phyloP scores from a whole-genome alignment of 2,888 invertebrate species.

The Calameuta pallipes region DNA sequence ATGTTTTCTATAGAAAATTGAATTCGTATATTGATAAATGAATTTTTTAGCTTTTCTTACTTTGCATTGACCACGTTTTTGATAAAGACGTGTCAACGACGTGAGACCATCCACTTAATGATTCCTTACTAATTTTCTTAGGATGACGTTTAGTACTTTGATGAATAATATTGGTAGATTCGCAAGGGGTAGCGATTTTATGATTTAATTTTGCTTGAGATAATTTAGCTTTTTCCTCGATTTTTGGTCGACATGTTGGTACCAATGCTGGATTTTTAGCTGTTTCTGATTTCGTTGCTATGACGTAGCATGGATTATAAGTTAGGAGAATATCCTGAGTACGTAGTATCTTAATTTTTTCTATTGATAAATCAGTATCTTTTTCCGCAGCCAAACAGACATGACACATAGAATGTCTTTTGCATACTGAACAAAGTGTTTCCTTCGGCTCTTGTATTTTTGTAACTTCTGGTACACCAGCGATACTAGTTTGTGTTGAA shows the following conservation, averaged over 20 bases:
- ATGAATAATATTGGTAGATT: background rate
- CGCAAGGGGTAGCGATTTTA: background rate
- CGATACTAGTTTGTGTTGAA: constrained; percentile 39
- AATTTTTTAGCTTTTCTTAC: background rate
- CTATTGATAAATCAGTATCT: background rate
- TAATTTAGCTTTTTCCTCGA: background rate
- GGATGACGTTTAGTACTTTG: background rate
- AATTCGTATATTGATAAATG: background rate
- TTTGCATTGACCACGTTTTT: constrained; percentile 23
- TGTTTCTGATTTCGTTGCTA: constrained; percentile 25
- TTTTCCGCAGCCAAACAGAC: constrained; percentile 23
- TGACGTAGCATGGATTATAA: constrained; percentile 40
- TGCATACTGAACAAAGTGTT: constrained; percentile 33
- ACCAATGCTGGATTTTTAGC: constrained; percentile 7
- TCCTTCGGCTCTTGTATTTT: constrained; percentile 31
- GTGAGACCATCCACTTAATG: constrained; percentile 32
- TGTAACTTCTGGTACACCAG: constrained; percentile 35
- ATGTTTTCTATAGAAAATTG: background rate
- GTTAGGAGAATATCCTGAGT: constrained; percentile 45
- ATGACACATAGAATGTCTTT: constrained; percentile 31
- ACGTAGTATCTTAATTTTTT: constrained; percentile 25
- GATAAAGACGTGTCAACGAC: constrained; percentile 25
- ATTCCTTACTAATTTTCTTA: constrained; percentile 20
- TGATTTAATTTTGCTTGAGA: background rate
- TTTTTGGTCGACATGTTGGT: background rate